Conservation (phyloP, 2,888 invertebrate genomes). For the Autographa gamma region DNA sequence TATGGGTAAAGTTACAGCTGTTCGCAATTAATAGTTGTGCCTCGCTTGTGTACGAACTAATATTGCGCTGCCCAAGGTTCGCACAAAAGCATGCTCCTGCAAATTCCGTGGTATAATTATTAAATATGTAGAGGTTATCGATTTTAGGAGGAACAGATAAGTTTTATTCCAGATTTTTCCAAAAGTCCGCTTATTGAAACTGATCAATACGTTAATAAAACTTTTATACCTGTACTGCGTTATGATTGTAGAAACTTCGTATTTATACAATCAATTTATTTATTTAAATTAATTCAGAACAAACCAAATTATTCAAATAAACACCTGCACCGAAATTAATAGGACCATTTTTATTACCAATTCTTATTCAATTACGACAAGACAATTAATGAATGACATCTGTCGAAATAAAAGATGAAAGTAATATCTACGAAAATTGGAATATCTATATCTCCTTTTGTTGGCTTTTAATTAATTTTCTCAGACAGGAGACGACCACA, state of each 20-base stretch:
- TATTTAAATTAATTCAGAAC: too few relatives aligned
- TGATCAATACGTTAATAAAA: too few relatives aligned
- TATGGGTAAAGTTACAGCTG: constrained; percentile 43
- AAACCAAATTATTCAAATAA: too few relatives aligned
- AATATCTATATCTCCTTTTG: constrained; percentile 33
- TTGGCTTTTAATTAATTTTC: constrained; percentile 45
- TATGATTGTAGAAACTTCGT: too few relatives aligned
- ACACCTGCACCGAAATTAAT: too few relatives aligned
- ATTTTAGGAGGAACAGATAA: background rate
- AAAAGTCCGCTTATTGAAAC: too few relatives aligned
- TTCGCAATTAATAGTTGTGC: constrained; percentile 57
- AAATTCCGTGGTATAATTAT: background rate
- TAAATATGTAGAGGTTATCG: background rate
- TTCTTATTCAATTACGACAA: background rate
- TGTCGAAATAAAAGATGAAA: constrained; percentile 30
- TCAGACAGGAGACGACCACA: constrained; percentile 25
- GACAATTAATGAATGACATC: constrained; percentile 20
- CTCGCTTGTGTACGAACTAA: constrained; percentile 19
- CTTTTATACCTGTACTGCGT: too few relatives aligned
- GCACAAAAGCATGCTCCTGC: background rate
- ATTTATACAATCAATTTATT: too few relatives aligned
- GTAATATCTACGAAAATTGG: constrained; percentile 35
- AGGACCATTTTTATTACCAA: too few relatives aligned
- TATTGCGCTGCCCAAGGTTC: constrained; percentile 12
- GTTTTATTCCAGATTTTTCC: too few relatives aligned